These are phyloP conservation scores for Halcyon badia DNA, from an alignment of 2,797 vertebrate species.

Conservation along the genomic window DNA sequence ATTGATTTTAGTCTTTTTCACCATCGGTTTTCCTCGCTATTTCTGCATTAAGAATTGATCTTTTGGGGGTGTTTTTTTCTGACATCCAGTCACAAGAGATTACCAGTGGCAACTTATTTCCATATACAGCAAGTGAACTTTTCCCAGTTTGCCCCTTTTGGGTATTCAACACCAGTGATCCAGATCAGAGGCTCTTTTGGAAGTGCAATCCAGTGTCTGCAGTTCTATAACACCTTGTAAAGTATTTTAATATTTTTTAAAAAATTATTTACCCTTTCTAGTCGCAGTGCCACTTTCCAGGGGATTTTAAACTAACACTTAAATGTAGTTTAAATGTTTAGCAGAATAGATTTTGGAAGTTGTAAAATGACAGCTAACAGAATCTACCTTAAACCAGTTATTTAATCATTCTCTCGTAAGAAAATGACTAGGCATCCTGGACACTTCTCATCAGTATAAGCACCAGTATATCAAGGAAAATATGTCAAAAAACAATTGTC, in stretches of 20 bases:
- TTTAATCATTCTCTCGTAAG: not conserved
- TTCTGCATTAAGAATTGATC: not conserved
- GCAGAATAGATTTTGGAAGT: not conserved
- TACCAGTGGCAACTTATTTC: not conserved
- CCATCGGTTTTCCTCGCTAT: not conserved
- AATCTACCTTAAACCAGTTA: not conserved
- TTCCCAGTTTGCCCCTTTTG: not conserved
- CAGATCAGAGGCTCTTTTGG: not conserved
- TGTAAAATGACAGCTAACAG: not conserved
- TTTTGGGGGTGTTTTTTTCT: not conserved
- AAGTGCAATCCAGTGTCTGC: not conserved
- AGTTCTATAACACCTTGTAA: not conserved
- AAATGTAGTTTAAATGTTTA: not conserved
- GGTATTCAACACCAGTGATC: not conserved
- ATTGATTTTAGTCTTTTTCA: not conserved
- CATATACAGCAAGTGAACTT: not conserved
- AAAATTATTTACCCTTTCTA: not conserved
- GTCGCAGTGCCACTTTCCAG: not conserved
- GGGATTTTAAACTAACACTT: not conserved
- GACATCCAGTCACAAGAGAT: not conserved
- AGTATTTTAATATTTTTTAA: not conserved
- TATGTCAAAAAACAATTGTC: not conserved
- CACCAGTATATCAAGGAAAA: not conserved
- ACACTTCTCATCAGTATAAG: not conserved
- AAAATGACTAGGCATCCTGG: not conserved